Percentiles rank a stretch among this genome's conserved stretches.
Evolutionary conservation across 2,797 vertebrate species (phyloP).

Genomic region (Tarsius wallacei): DNA sequence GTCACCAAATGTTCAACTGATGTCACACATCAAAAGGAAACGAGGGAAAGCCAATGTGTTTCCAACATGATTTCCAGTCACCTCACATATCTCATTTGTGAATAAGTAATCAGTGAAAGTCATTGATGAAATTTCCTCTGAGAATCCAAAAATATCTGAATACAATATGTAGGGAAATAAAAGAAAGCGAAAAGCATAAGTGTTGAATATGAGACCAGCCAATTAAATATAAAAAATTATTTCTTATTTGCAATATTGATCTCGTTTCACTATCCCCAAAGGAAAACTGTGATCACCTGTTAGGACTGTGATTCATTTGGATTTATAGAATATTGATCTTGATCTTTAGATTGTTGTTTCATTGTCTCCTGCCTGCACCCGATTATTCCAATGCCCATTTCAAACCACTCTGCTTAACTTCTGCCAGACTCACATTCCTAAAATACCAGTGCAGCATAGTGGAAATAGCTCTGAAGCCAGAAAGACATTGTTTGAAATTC

Average conservation of each 20-base stretch:
- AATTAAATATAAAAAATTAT: background rate
- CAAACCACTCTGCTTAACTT: background rate
- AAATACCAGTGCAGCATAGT: constrained; percentile 23
- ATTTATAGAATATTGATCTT: background rate
- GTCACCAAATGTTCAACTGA: background rate
- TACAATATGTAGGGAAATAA: background rate
- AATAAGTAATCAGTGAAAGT: background rate
- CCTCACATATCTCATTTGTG: background rate
- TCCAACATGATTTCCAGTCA: background rate
- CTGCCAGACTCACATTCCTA: constrained; percentile 55
- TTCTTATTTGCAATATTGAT: background rate
- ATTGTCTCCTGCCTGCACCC: background rate
- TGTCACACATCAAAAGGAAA: background rate
- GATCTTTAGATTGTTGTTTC: background rate
- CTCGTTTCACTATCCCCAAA: background rate
- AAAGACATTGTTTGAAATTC: constrained; percentile 14
- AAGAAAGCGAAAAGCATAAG: background rate
- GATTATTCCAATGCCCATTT: background rate
- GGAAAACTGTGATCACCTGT: background rate
- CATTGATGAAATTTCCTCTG: background rate
- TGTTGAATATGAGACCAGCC: background rate
- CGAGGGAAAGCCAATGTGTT: background rate
- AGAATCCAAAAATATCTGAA: constrained; percentile 27
- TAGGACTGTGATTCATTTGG: background rate
- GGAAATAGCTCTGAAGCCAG: background rate